Conservation (phyloP, 2,113 vertebrate genomes). For the Myrmecobius fasciatus region DNA sequence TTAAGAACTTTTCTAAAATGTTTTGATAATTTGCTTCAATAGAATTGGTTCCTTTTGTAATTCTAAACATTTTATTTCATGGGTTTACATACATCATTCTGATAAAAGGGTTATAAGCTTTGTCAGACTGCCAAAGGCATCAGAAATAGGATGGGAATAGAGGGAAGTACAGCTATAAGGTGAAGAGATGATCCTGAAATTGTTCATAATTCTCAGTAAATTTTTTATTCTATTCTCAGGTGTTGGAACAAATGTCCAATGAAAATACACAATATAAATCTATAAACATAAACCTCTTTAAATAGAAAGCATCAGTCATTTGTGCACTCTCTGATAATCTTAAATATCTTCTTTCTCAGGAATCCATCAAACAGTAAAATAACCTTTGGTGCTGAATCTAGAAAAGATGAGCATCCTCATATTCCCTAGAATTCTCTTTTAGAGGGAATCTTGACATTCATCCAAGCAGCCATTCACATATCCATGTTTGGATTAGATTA, state of each 20-base stretch:
- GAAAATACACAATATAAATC: neutral
- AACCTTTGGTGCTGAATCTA: neutral
- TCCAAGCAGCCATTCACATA: neutral
- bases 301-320: slow-evolving; percentile 26
- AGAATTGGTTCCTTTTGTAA: neutral
- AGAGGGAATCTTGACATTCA: neutral
- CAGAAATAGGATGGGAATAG: no score
- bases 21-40: neutral
- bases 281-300: slow-evolving; percentile 10
- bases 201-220: neutral
- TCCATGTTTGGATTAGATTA: neutral
- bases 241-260: slow-evolving; percentile 24
- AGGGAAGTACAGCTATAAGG: neutral
- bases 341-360: slow-evolving; percentile 41
- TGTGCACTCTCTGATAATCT: neutral
- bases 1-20: neutral
- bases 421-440: neutral
- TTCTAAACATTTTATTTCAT: neutral
- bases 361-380: neutral
- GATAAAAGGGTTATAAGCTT: neutral
- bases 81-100: neutral
- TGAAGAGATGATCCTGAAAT: neutral
- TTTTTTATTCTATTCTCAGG: neutral
- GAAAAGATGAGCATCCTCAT: neutral
- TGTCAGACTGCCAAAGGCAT: neutral